Base-by-base conservation (phyloP, 2,888 invertebrate species). In the Fabriciana adippe region DNA sequence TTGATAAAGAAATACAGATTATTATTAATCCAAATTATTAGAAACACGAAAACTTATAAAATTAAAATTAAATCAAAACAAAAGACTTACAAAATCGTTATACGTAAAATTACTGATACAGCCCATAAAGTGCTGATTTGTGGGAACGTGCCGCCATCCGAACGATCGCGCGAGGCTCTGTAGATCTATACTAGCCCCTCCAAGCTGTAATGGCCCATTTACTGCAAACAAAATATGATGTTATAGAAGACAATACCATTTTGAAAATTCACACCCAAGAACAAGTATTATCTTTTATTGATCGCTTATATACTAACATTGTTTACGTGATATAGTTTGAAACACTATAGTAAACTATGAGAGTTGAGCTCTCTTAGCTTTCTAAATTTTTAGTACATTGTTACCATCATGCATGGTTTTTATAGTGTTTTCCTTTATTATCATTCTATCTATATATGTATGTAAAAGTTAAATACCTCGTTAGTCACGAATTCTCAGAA, bases 81-180 rank as follows among this genome's bases (percentile, higher is more conserved):
- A 65, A 60, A 21, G 78, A 88, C 92, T 90, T 82, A 95, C 95
- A 84, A 92, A 94, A 74, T 95, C 95, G 80, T 97, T 97, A 82
- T 97, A 96, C 0, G 97, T 96, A 73, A 99, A 94, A 86, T 99
- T 98, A 75, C 96, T 95, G 74, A 99, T 95, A 84, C 99, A 99
- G 5, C 99, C 99, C 56, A 94, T 93, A 84, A 98, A 98, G 68
- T 96, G 95, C 71, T 93, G 92, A 59, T 93, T 93, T 15, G 95
- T 95, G 1, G 97, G 97, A 6, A 93, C 89, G 77, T 95, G 91
- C 31, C 93, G 89, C 97, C 97, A 97, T 65, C 95, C 94, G 67
- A 95, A 94, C 45, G 93, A 89, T 0, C 90, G 83, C 0, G 94
- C 94, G 41, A 97, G 83, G 31, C 92, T 84, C n/a, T 91, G 87